A percentile compares a stretch with the other conserved stretches of the same genome.
Evolutionary conservation across 1,140 invertebrate species (phyloP).

Genomic region (Lineus longissimus): DNA sequence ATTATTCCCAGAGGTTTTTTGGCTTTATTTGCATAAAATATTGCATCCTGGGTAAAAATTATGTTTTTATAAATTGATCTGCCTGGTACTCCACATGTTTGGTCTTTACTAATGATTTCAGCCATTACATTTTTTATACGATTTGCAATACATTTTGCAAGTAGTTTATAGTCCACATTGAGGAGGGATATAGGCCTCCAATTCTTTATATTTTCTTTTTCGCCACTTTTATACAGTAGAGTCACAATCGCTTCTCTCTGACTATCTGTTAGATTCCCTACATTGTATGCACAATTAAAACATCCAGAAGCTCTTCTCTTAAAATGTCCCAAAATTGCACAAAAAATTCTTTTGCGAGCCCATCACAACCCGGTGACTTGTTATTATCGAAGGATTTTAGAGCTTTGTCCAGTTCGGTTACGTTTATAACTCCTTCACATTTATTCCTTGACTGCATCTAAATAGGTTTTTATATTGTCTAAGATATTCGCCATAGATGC

Average conservation of each 20-base stretch:
- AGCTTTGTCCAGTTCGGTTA: neutral
- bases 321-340: neutral
- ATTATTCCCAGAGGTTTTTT: slow-evolving; percentile 7
- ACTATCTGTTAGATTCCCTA: neutral
- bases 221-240: neutral
- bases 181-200: slow-evolving; percentile 10
- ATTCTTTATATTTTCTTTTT: slow-evolving; percentile 1
- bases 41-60: slow-evolving; percentile 8
- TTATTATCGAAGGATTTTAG: neutral
- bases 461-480: no score
- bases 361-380: slow-evolving; percentile 6
- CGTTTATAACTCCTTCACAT: neutral
- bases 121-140: neutral
- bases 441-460: no score
- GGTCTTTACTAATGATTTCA: neutral
- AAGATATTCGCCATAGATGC: no score
- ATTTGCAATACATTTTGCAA: neutral
- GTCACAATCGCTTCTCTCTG: neutral
- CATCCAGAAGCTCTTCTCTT: neutral
- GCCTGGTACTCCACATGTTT: slow-evolving; percentile 8
- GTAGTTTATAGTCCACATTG: neutral
- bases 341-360: neutral
- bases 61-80: slow-evolving; percentile 16
- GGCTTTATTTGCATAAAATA: slow-evolving; percentile 9
- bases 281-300: neutral